Evolutionary conservation across 2,113 vertebrate genomes (phyloP).

Genomic region (Coptodon rendalli): DNA sequence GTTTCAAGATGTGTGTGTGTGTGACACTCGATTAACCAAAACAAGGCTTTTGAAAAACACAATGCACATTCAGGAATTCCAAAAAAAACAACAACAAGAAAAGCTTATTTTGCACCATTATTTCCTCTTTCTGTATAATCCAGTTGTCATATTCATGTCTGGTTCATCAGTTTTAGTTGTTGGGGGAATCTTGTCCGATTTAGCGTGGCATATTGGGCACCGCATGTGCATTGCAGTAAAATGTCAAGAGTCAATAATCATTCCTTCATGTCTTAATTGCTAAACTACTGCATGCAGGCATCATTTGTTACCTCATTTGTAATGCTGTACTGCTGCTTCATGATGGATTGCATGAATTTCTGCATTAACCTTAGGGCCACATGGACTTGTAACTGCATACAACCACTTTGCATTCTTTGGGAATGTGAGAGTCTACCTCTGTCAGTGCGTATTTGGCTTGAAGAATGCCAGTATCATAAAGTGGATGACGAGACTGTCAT

Average conservation of each 20-base stretch:
- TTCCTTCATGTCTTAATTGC: constrained; percentile 31
- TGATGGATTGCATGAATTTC: constrained; percentile 26
- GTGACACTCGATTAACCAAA: neutral
- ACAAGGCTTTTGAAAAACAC: neutral
- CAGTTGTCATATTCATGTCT: neutral
- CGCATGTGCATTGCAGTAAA: constrained; percentile 22
- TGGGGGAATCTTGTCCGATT: neutral
- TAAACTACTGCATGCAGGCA: constrained; percentile 18
- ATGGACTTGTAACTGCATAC: neutral
- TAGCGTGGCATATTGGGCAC: neutral
- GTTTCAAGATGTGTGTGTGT: neutral
- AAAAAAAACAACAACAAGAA: neutral
- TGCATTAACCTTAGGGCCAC: constrained; percentile 29
- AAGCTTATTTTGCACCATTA: neutral
- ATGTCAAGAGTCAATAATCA: constrained; percentile 34
- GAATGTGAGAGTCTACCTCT: neutral
- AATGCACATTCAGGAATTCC: neutral
- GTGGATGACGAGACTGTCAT: neutral
- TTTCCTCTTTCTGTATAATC: neutral
- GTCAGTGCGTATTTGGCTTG: neutral
- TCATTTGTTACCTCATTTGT: constrained; percentile 15
- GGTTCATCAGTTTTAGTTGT: neutral
- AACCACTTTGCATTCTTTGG: neutral
- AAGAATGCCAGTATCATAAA: neutral
- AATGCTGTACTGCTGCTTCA: constrained; percentile 2